A percentile compares a stretch with the other conserved stretches of the same genome.
phyloP scores from a whole-genome alignment of 2,888 invertebrate species.

The Scaptodrosophila latifasciaeformis region DNA sequence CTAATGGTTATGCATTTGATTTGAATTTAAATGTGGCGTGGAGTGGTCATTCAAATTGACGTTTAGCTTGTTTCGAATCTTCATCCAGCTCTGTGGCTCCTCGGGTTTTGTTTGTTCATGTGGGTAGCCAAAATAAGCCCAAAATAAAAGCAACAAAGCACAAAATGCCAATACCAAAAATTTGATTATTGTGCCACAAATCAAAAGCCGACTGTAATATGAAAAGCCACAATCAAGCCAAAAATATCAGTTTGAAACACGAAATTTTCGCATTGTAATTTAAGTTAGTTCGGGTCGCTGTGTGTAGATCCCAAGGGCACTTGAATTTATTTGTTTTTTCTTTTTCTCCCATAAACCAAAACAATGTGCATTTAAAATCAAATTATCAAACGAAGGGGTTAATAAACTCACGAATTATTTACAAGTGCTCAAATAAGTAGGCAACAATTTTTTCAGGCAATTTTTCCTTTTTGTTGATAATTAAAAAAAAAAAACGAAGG shows the following conservation, averaged over 20 bases:
- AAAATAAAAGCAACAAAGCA: constrained; percentile 1
- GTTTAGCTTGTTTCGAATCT: not conserved
- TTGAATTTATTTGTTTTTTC: constrained; percentile 26
- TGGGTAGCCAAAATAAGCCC: constrained; percentile 4
- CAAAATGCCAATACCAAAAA: constrained; percentile 23
- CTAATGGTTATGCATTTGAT: constrained; percentile 48
- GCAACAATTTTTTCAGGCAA: constrained; percentile 3
- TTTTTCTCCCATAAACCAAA: constrained; percentile 3
- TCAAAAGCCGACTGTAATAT: constrained; percentile 33
- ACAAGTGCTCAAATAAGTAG: constrained; percentile 9
- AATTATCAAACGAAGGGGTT: too few relatives aligned
- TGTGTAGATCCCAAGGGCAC: too few relatives aligned
- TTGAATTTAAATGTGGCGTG: constrained; percentile 54
- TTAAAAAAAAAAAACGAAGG: too few relatives aligned
- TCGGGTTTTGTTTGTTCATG: too few relatives aligned
- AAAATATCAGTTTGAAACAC: too few relatives aligned
- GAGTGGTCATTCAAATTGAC: constrained; percentile 29
- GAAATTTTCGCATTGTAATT: too few relatives aligned
- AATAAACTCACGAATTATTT: constrained; percentile 3
- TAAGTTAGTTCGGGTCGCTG: too few relatives aligned
- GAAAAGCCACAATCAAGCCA: too few relatives aligned
- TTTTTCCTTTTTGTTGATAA: too few relatives aligned
- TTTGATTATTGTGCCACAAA: constrained; percentile 13
- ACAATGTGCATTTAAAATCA: not conserved
- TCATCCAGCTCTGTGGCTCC: too few relatives aligned